Evolutionary conservation across 2,888 invertebrate species (phyloP), one percentile per base, ranked within the genome.

Genomic region (Caradrina clavipalpis): DNA sequence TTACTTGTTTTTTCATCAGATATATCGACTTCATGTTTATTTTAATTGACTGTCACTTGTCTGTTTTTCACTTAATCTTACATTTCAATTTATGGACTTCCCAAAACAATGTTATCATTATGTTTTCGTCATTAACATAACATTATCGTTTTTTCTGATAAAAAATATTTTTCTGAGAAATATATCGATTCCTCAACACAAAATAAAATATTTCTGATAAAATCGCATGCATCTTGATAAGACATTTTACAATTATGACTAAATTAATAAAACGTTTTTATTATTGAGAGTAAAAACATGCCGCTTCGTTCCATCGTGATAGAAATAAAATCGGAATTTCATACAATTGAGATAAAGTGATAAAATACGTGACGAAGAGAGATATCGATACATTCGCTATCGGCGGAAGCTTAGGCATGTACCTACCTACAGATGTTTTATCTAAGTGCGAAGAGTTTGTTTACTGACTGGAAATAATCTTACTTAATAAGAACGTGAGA

Each of bases 341-440:
- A 47, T 62, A 65, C 7, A 73, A 69, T 49, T 49, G 13, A 77
- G 74, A 80, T 80, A 80, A 67, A 66, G 61, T 54, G 80, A 79
- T 78, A 79, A 79, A 53, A 65, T 17, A 62, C 35, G 59, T 69
- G 73, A 77, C 68, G 56, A 58, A 11, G 11, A n/a, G 42, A 42
- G 69, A 76, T 80, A 77, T 80, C 56, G 39, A 56, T 39, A 39
- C 13, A 13, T 55, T 50, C 8, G 22, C 61, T 79, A 79, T 80
- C 80, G 53, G 53, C 7, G 15, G 64, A 64, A 61, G 65, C 67
- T 65, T 51, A 42, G 64, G 59, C 45, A 45, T 45, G 45, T 45
- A 45, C 45, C 45, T 45, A 45, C 45, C 45, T 45, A 56, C 59
- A 65, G 75, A 60, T 60, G 11, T 64, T 61, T 73, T 69, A 77